Evolutionary conservation across 2,888 invertebrate species (phyloP).

Genomic region (Zaprionus bogoriensis): DNA sequence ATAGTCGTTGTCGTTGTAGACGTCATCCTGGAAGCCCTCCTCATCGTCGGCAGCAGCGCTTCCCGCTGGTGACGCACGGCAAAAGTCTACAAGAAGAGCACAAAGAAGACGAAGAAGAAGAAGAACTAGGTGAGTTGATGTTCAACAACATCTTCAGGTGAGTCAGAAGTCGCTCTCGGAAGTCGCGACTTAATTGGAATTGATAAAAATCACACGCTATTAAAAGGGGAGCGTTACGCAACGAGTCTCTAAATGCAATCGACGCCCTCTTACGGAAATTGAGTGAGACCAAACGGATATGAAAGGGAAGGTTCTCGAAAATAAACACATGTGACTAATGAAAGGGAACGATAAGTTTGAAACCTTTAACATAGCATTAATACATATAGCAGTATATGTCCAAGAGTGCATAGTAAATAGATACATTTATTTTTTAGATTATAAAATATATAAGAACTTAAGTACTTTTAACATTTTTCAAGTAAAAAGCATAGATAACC

Average conservation of each 20-base stretch:
- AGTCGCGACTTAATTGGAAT: slow-evolving; percentile 46
- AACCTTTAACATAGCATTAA: neutral
- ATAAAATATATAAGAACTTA: too few relatives aligned
- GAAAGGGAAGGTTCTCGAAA: neutral
- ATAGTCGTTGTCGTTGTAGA: slow-evolving; percentile 65
- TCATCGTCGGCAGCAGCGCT: neutral
- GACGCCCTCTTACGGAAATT: slow-evolving; percentile 4
- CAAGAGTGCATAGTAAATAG: too few relatives aligned
- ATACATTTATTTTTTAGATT: too few relatives aligned
- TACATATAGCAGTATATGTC: too few relatives aligned
- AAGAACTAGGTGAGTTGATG: neutral
- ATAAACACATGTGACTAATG: neutral
- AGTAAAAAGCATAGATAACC: too few relatives aligned
- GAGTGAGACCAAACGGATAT: slow-evolving; percentile 15
- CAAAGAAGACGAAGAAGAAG: neutral
- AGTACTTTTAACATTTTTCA: too few relatives aligned
- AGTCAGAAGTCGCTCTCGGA: neutral
- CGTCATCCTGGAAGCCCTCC: slow-evolving; percentile 52
- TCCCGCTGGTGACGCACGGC: slow-evolving; percentile 40
- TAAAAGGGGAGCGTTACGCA: slow-evolving; percentile 6
- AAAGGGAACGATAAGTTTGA: neutral
- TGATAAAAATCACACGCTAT: slow-evolving; percentile 56
- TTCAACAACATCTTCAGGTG: neutral
- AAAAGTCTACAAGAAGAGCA: slow-evolving; percentile 25
- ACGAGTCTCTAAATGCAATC: slow-evolving; percentile 11